These are phyloP conservation scores for Onychomys leucogaster DNA, from an alignment of 2,797 vertebrate genomes.

Conservation along the genomic window DNA sequence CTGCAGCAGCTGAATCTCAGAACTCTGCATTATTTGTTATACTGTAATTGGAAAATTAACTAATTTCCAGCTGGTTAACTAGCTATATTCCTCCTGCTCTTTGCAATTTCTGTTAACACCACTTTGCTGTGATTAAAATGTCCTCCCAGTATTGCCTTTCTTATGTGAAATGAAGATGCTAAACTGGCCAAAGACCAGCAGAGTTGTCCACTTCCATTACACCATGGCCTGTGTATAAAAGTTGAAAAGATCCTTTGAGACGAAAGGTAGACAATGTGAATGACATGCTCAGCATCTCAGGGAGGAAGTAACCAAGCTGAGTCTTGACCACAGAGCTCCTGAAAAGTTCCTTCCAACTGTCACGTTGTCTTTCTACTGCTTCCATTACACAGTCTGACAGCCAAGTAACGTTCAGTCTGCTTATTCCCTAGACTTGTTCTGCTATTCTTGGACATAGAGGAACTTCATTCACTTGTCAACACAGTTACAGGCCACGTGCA, in stretches of 20 bases:
- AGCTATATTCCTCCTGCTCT: neutral
- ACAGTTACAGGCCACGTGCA: conserved; percentile 1
- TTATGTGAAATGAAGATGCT: conserved; percentile 28
- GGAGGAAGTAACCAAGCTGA: neutral
- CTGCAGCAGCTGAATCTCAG: conserved; percentile 25
- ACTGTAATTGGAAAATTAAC: conserved; percentile 3
- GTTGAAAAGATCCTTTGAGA: conserved; percentile 28
- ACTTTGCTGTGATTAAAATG: neutral
- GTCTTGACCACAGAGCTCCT: neutral
- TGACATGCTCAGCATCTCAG: neutral
- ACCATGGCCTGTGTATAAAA: neutral
- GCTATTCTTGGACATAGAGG: conserved; percentile 45
- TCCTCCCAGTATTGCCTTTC: neutral
- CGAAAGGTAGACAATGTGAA: neutral
- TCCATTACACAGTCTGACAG: conserved; percentile 39
- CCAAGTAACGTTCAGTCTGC: conserved; percentile 3
- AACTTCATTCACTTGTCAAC: conserved; percentile 13
- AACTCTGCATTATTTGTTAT: neutral
- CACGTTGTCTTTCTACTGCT: conserved; percentile 20
- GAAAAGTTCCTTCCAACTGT: neutral
- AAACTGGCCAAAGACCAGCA: neutral
- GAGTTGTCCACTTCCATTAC: conserved; percentile 33
- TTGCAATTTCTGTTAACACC: neutral
- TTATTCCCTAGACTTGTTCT: conserved; percentile 6
- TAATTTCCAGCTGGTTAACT: neutral